phyloP scores from a whole-genome alignment of 2,888 invertebrate species.

The Sesia apiformis region DNA sequence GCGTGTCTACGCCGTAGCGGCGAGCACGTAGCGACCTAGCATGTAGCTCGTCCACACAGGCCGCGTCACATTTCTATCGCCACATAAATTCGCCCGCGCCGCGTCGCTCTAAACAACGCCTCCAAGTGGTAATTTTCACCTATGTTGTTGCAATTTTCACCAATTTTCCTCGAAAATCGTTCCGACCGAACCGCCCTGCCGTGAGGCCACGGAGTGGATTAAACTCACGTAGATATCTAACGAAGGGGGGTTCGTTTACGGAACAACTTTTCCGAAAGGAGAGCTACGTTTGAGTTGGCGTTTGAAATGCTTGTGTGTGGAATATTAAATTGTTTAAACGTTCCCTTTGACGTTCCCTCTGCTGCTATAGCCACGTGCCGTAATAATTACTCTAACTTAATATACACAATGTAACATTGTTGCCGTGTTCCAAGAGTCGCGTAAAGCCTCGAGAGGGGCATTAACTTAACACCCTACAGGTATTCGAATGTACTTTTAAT shows the following conservation, averaged over 20 bases:
- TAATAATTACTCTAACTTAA: slow-evolving; percentile 60
- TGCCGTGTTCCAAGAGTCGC: slow-evolving; percentile 24
- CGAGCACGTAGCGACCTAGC: slow-evolving; percentile 1
- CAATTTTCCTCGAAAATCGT: slow-evolving; percentile 62
- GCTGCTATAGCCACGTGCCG: slow-evolving; percentile 45
- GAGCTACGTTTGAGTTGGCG: slow-evolving; percentile 65
- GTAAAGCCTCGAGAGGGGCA: slow-evolving; percentile 1
- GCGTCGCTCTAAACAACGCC: slow-evolving; percentile 57
- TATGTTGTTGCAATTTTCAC: slow-evolving; percentile 70
- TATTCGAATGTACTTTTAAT: neutral
- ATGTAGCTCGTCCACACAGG: neutral
- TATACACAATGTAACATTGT: slow-evolving; percentile 46
- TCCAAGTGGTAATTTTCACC: slow-evolving; percentile 65
- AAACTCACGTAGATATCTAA: slow-evolving; percentile 74
- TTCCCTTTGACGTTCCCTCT: slow-evolving; percentile 58
- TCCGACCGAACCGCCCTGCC: slow-evolving; percentile 40
- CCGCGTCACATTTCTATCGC: slow-evolving; percentile 39
- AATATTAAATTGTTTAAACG: slow-evolving; percentile 73
- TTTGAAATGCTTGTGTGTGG: slow-evolving; percentile 68
- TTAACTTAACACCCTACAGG: neutral
- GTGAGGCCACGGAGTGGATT: slow-evolving; percentile 49
- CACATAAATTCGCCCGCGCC: slow-evolving; percentile 51
- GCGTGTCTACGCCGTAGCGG: neutral
- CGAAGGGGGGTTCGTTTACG: slow-evolving; percentile 68
- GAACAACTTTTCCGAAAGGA: slow-evolving; percentile 67